Evolutionary conservation across 2,888 invertebrate species (phyloP).

Genomic region (Sarcophaga caerulescens): DNA sequence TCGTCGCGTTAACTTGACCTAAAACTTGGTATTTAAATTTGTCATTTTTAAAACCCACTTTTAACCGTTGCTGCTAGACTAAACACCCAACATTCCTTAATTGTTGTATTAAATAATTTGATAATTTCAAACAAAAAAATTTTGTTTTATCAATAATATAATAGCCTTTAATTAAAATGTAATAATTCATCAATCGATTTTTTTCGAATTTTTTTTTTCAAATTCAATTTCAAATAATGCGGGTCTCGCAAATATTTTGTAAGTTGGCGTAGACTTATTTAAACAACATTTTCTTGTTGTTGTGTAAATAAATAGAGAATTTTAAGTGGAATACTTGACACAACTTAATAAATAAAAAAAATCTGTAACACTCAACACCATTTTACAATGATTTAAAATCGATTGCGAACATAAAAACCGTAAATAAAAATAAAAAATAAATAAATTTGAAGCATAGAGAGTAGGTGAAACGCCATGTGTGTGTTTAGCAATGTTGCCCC

Average conservation of each 20-base stretch:
- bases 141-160: not conserved
- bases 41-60: not conserved
- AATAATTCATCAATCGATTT: not conserved
- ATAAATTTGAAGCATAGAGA: constrained; percentile 34
- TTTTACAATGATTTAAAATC: constrained; percentile 42
- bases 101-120: not conserved
- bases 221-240: not conserved
- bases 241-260: not conserved
- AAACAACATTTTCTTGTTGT: not conserved
- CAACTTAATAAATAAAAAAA: constrained; percentile 25
- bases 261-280: constrained; percentile 41
- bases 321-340: constrained; percentile 47
- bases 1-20: not conserved
- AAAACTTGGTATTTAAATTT: not conserved
- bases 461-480: constrained; percentile 57
- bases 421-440: constrained; percentile 12
- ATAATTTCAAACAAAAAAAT: not conserved
- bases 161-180: not conserved
- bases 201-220: constrained; percentile 14
- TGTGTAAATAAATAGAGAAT: constrained; percentile 11
- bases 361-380: constrained; percentile 13
- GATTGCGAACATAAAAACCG: constrained; percentile 32
- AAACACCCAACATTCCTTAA: not conserved
- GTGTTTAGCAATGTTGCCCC: not conserved
- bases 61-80: not conserved